A percentile compares a stretch with the other conserved stretches of the same genome.
phyloP scores from a whole-genome alignment of 2,797 vertebrate genomes.

The Cyclopterus lumpus region DNA sequence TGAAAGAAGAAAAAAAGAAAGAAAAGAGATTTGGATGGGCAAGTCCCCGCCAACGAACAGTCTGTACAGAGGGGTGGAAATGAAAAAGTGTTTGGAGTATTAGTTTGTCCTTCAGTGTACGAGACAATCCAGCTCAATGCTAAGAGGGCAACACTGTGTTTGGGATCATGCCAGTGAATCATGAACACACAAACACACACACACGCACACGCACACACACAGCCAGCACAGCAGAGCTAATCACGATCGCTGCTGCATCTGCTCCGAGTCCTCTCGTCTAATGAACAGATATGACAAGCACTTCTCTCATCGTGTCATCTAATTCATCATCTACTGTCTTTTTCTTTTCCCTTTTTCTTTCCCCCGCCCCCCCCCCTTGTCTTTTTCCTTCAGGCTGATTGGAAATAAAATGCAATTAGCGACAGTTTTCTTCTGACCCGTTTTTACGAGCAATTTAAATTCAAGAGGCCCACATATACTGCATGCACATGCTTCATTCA shows the following conservation, averaged over 20 bases:
- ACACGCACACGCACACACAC: conserved; percentile 4
- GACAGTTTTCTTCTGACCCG: conserved; percentile 30
- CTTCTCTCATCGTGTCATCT: conserved; percentile 40
- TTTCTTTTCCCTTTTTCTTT: not conserved
- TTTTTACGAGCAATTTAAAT: conserved; percentile 62
- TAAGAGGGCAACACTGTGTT: conserved; percentile 3
- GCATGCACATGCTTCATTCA: conserved; percentile 21
- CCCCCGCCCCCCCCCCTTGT: too few species aligned
- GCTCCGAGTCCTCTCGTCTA: conserved; percentile 22
- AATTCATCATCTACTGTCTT: conserved; percentile 45
- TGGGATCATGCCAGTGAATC: conserved; percentile 29
- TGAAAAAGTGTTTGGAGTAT: conserved; percentile 3
- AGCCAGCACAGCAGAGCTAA: conserved; percentile 24
- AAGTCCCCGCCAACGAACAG: not conserved
- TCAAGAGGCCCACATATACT: conserved; percentile 46
- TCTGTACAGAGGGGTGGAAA: not conserved
- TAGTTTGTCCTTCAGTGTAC: conserved; percentile 38
- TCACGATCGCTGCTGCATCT: conserved; percentile 38
- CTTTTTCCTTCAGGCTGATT: conserved; percentile 51
- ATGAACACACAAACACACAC: not conserved
- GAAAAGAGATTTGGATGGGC: conserved; percentile 5
- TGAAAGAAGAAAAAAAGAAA: not conserved
- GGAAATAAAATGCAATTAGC: conserved; percentile 59
- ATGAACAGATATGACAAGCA: conserved; percentile 42
- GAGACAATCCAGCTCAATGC: conserved; percentile 14